phyloP scores from a whole-genome alignment of 23 tunicate species.

The Phallusia fumigata region DNA sequence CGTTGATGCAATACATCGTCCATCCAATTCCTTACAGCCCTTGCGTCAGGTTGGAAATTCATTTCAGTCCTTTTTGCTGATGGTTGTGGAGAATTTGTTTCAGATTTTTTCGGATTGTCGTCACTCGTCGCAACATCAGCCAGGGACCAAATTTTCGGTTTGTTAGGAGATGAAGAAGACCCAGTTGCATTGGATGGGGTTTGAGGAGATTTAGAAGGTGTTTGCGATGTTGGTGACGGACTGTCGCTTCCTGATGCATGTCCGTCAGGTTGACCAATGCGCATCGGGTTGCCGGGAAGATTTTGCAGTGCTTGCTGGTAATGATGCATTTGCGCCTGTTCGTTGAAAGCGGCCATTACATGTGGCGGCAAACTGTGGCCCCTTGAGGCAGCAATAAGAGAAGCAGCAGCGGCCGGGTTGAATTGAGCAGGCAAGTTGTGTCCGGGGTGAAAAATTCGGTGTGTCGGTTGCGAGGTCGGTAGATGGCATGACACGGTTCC shows the following conservation, averaged over 20 bases:
- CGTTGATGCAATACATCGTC: conserved; percentile 6
- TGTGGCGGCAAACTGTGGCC: conserved; percentile 64
- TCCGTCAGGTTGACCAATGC: neutral
- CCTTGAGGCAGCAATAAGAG: conserved; percentile 47
- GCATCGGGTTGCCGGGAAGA: conserved; percentile 28
- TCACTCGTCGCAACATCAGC: conserved; percentile 84
- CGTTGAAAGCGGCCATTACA: conserved; percentile 60
- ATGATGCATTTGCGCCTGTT: conserved; percentile 54
- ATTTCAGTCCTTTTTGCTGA: neutral
- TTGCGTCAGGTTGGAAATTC: neutral
- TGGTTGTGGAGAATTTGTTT: neutral
- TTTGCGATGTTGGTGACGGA: neutral
- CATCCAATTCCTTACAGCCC: neutral
- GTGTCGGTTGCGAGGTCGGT: conserved; percentile 23
- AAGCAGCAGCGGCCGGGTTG: conserved; percentile 56
- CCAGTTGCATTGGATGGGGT: conserved; percentile 22
- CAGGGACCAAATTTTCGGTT: conserved; percentile 91
- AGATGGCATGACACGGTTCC: conserved; percentile 12
- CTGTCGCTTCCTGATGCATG: conserved; percentile 28
- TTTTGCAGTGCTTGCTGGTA: conserved; percentile 71
- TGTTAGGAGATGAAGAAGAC: conserved; percentile 49
- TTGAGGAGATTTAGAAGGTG: conserved; percentile 20
- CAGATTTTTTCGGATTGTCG: conserved; percentile 43
- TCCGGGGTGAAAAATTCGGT: conserved; percentile 39
- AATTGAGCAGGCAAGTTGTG: conserved; percentile 23